A percentile compares a stretch with the other conserved stretches of the same genome.
Evolutionary conservation across 2,888 invertebrate genomes (phyloP).

Genomic region (Drosophila prostipennis): DNA sequence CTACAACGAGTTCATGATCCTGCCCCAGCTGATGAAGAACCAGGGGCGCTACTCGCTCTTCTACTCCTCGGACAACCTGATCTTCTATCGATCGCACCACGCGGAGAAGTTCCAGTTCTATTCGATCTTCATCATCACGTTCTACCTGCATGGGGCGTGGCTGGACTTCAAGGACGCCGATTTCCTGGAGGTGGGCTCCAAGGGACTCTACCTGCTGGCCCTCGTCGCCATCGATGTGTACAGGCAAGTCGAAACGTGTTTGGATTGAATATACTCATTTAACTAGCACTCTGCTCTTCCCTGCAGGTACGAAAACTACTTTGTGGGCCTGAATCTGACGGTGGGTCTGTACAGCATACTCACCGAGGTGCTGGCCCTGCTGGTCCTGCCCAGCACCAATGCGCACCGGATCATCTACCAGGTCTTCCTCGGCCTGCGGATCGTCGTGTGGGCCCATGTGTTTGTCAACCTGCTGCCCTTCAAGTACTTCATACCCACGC

Average conservation of each 20-base stretch:
- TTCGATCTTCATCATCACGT: constrained; percentile 83
- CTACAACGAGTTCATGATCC: constrained; percentile 83
- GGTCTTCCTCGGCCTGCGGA: constrained; percentile 81
- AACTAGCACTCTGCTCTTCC: too few relatives aligned
- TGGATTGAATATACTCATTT: background rate
- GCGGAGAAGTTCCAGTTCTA: constrained; percentile 84
- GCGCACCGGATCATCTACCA: constrained; percentile 82
- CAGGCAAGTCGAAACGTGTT: constrained; percentile 64
- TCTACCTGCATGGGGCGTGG: constrained; percentile 82
- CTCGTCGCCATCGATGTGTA: constrained; percentile 81
- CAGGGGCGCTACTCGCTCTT: constrained; percentile 83
- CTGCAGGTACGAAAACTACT: constrained; percentile 84
- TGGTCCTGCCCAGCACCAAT: constrained; percentile 80
- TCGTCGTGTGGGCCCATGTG: constrained; percentile 83
- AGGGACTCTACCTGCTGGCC: constrained; percentile 80
- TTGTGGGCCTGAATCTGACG: constrained; percentile 83
- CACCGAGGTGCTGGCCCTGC: constrained; percentile 80
- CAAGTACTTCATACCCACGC: constrained; percentile 83
- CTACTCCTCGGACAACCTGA: constrained; percentile 83
- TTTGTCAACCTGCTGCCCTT: constrained; percentile 83
- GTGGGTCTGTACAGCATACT: constrained; percentile 82
- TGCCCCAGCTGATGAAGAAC: constrained; percentile 82
- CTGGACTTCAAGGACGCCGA: constrained; percentile 82
- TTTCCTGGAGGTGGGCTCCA: constrained; percentile 81
- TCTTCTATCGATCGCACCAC: constrained; percentile 83